Evolutionary conservation across 2,113 vertebrate genomes (phyloP).

Genomic region (Copsychus sechellarum): DNA sequence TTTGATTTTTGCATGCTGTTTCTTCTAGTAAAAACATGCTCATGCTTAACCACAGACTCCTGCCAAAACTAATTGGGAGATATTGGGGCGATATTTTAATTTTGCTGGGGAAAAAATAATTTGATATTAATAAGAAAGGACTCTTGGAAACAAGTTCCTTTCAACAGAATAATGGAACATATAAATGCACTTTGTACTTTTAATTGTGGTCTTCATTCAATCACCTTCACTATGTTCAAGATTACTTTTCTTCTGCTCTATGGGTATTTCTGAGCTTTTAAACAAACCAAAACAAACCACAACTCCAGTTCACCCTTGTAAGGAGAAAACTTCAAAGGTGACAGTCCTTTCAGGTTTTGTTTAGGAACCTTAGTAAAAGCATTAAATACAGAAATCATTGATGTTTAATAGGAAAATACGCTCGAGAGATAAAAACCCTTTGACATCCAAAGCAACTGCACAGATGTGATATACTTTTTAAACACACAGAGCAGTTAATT

Average conservation of each 20-base stretch:
- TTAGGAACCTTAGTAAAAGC: slow-evolving; percentile 23
- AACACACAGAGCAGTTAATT: slow-evolving; percentile 26
- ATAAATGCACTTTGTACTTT: neutral
- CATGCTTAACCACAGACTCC: neutral
- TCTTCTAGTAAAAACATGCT: neutral
- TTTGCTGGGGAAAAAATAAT: neutral
- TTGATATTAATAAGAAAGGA: neutral
- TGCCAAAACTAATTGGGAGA: neutral
- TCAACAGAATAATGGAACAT: neutral
- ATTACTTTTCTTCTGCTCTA: slow-evolving; percentile 23
- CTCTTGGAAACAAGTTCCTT: neutral
- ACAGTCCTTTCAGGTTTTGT: slow-evolving; percentile 43
- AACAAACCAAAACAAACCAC: slow-evolving; percentile 45
- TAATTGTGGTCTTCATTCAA: slow-evolving; percentile 4
- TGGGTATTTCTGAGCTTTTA: slow-evolving; percentile 20
- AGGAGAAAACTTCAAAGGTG: slow-evolving; percentile 31
- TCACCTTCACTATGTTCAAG: neutral
- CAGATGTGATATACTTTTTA: neutral
- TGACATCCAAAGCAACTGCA: slow-evolving; percentile 18
- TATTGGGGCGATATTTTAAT: neutral
- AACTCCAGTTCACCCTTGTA: neutral
- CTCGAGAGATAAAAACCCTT: slow-evolving; percentile 25
- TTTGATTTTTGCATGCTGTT: neutral
- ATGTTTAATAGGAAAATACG: slow-evolving; percentile 44
- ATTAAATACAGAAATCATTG: slow-evolving; percentile 49